These are phyloP conservation scores for Rallus limicola DNA, from an alignment of 2,113 vertebrate genomes.

Conservation along the genomic window DNA sequence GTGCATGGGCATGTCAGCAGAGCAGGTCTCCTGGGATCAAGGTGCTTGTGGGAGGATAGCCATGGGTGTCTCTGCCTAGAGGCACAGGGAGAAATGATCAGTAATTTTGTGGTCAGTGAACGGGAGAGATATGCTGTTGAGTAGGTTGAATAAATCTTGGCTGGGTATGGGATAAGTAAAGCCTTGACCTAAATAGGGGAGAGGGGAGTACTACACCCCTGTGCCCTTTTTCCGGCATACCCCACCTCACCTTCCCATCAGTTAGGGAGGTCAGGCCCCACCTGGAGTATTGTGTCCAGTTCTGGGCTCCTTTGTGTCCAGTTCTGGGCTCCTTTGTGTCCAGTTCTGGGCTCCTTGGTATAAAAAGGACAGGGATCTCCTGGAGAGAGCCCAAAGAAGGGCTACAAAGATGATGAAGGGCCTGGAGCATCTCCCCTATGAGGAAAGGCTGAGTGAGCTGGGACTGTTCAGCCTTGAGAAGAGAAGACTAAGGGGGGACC, in stretches of 20 bases:
- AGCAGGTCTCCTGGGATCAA: neutral
- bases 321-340: too few relatives aligned
- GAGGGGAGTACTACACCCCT: neutral
- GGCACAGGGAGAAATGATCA: neutral
- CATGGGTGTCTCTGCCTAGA: neutral
- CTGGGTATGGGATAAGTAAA: neutral
- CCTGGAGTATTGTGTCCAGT: too few relatives aligned
- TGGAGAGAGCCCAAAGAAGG: too few relatives aligned
- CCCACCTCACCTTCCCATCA: neutral
- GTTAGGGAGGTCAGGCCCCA: neutral
- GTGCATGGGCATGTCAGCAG: accelerated
- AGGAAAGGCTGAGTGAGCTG: too few relatives aligned
- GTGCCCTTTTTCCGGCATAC: neutral
- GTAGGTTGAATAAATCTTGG: neutral
- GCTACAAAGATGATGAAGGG: too few relatives aligned
- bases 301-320: too few relatives aligned
- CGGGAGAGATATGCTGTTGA: neutral
- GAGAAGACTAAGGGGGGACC: too few relatives aligned
- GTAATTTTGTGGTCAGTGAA: neutral
- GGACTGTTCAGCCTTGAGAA: too few relatives aligned
- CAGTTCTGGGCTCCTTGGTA: too few relatives aligned
- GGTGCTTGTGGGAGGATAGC: neutral
- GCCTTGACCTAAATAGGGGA: neutral
- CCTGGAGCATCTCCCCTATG: too few relatives aligned
- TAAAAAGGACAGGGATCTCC: too few relatives aligned